A percentile compares a stretch with the other conserved stretches of the same genome.
These are phyloP conservation scores for Meteorus cinctellus DNA, from an alignment of 2,888 invertebrate genomes.

Conservation along the genomic window DNA sequence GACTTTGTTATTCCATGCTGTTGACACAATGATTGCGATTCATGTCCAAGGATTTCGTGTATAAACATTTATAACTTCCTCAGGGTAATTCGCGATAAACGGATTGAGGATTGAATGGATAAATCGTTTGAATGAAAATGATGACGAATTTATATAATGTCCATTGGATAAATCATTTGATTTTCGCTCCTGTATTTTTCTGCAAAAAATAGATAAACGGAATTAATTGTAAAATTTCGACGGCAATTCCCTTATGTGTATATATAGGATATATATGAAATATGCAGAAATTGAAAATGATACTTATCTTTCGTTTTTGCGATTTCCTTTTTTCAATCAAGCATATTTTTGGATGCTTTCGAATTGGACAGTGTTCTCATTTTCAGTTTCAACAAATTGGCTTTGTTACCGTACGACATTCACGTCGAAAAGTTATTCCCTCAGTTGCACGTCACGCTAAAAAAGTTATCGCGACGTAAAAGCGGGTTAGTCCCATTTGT, in stretches of 20 bases:
- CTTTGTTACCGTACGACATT: conserved; percentile 45
- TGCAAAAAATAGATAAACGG: too few relatives aligned
- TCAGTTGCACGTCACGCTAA: conserved; percentile 28
- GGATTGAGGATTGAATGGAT: not conserved
- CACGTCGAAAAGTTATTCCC: conserved; percentile 40
- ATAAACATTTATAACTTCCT: not conserved
- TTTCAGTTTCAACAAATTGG: conserved; percentile 44
- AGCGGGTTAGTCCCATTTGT: conserved; percentile 52
- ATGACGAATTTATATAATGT: too few relatives aligned
- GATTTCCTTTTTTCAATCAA: not conserved
- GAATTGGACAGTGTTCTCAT: conserved; percentile 27
- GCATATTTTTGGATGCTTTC: not conserved
- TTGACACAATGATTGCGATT: conserved; percentile 33
- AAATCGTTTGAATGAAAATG: not conserved
- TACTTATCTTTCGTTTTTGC: not conserved
- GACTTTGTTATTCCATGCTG: not conserved
- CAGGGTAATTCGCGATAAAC: not conserved
- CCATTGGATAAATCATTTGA: too few relatives aligned
- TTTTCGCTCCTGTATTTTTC: too few relatives aligned
- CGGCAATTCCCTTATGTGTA: not conserved
- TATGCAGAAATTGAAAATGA: not conserved
- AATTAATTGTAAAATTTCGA: too few relatives aligned
- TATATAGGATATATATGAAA: not conserved
- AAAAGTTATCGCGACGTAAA: conserved; percentile 53
- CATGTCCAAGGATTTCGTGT: conserved; percentile 30